Evolutionary conservation across 2,888 invertebrate species (phyloP), one percentile per base, ranked within the genome.

Genomic region (Gastracanthus pulcherrimus): DNA sequence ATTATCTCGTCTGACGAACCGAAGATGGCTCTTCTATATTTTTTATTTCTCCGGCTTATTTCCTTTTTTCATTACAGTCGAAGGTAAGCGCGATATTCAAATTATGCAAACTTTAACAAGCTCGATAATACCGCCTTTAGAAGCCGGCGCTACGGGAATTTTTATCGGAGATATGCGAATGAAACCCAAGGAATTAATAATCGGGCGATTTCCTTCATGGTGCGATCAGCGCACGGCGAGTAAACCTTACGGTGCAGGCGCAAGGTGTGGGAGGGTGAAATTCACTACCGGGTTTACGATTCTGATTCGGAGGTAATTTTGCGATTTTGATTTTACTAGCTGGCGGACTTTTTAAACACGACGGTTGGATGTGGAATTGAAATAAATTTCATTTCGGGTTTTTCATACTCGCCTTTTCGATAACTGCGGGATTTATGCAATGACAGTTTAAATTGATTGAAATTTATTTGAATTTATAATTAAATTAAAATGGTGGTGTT

Each of bases 91-190:
- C 58, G 76, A 76, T 76, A 66, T 75, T 64, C 75, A 75, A 75
- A 75, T 75, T 66, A 67, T 76, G 76, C 76, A 76, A 76, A 76
- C 67, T 76, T 66, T 31, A 31, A 76, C 76, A 76, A 76, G 76
- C 36, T 55, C 76, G 76, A 76, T 76, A 76, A 76, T 67, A 34
- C 31, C 64, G 34, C 45, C 45, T 75, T 41, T 48, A 38, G 38
- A 29, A 4, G 23, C 16, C n/a, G 38, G 70, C 19, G n/a, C 29
- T 55, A 23, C 19, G 29, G 51, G 13, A 51, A 34, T 64, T 38
- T 26, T n/a, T n/a, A n/a, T n/a, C 19, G 23, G 9, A 7, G 23
- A 48, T 51, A 16, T 13, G 13, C n/a, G n/a, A n/a, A n/a, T n/a
- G n/a, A n/a, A n/a, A n/a, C n/a, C n/a, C n/a, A n/a, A n/a, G n/a